Percentiles rank a stretch among this genome's conserved stretches.
phyloP scores from a whole-genome alignment of 2,888 invertebrate species.

The Marronus borbonicus region DNA sequence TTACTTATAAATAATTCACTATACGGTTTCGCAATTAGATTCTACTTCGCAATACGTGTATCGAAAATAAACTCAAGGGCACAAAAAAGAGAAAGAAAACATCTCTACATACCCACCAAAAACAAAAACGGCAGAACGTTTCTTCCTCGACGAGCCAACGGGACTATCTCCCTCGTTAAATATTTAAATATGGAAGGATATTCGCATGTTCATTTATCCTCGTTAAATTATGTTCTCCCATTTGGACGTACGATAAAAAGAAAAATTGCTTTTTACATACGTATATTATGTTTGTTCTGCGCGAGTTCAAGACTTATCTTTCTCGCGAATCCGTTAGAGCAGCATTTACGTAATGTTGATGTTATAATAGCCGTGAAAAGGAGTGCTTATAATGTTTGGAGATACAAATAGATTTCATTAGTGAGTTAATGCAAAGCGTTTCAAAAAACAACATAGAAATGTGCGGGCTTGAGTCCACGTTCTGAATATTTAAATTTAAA shows the following conservation, averaged over 20 bases:
- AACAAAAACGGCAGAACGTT: constrained; percentile 5
- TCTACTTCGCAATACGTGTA: not conserved
- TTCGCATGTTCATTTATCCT: constrained; percentile 22
- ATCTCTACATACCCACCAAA: not conserved
- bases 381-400: no score
- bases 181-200: constrained; percentile 19
- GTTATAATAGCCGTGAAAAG: no score
- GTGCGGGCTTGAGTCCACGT: no score
- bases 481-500: no score
- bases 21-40: not conserved
- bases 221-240: not conserved
- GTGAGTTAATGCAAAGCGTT: no score
- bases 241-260: not conserved
- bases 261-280: not conserved
- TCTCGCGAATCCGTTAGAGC: no score
- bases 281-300: not conserved
- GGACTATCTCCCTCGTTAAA: constrained; percentile 21
- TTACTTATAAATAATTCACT: not conserved
- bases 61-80: not conserved
- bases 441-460: no score
- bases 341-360: no score
- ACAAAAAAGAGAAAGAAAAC: not conserved
- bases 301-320: no score
- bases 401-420: no score
- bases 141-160: constrained; percentile 4